Evolutionary conservation across 2,113 vertebrate species (phyloP).

Genomic region (Ammodytes dubius): DNA sequence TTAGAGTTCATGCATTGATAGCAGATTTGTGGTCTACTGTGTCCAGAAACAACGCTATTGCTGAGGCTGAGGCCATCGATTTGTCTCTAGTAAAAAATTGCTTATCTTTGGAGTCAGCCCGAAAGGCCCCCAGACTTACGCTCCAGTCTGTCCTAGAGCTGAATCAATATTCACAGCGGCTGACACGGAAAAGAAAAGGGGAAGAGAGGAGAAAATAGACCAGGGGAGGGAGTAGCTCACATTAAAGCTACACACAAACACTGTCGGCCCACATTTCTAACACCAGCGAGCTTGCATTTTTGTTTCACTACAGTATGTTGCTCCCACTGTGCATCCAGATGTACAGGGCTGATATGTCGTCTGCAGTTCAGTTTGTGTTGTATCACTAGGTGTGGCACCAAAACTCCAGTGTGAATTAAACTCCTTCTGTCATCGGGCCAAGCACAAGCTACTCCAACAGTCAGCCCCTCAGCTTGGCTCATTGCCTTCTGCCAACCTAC

Average conservation of each 20-base stretch:
- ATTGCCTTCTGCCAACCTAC: constrained; percentile 72
- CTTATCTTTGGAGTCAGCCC: constrained; percentile 73
- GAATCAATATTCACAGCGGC: constrained; percentile 75
- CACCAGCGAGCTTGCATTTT: background rate
- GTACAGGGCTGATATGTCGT: constrained; percentile 29
- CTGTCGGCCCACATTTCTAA: constrained; percentile 25
- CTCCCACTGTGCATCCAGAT: constrained; percentile 37
- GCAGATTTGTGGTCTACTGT: constrained; percentile 58
- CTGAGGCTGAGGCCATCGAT: constrained; percentile 61
- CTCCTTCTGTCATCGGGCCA: constrained; percentile 53
- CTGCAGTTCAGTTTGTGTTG: constrained; percentile 1
- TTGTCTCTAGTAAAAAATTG: constrained; percentile 76
- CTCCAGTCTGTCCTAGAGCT: constrained; percentile 53
- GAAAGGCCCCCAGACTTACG: constrained; percentile 70
- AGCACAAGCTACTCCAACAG: constrained; percentile 59
- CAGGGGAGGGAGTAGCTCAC: constrained; percentile 23
- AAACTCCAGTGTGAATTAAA: constrained; percentile 47
- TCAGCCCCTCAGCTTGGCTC: constrained; percentile 62
- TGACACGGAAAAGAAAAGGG: constrained; percentile 39
- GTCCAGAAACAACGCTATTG: constrained; percentile 43
- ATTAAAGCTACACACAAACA: constrained; percentile 1
- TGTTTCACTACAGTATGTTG: constrained; percentile 3
- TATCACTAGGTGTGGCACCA: constrained; percentile 50
- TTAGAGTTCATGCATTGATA: constrained; percentile 54
- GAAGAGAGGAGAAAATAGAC: constrained; percentile 25